These are phyloP conservation scores for Drosophila subpulchrella DNA, from an alignment of 1,140 invertebrate species.

Conservation along the genomic window DNA sequence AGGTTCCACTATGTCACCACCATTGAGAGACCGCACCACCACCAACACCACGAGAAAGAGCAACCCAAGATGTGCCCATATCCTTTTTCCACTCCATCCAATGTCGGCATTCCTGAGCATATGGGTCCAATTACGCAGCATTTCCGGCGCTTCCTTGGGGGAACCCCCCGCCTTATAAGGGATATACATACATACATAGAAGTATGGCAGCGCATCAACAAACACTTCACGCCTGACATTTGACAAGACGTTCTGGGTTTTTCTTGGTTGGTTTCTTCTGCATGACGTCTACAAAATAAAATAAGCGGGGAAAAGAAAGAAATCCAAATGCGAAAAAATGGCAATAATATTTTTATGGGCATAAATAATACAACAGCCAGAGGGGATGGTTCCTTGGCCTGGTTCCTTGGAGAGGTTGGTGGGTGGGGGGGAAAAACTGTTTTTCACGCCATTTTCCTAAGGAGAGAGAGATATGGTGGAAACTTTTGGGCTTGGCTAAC, in stretches of 20 bases:
- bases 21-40: not conserved
- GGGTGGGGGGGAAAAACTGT: constrained; percentile 29
- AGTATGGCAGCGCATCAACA: constrained; percentile 68
- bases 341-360: constrained; percentile 83
- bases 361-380: constrained; percentile 74
- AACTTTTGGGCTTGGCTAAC: constrained; percentile 42
- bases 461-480: not conserved
- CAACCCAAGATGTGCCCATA: constrained; percentile 42
- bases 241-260: constrained; percentile 61
- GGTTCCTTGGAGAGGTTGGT: no score
- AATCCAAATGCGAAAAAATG: constrained; percentile 82
- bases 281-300: constrained; percentile 3
- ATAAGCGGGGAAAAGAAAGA: constrained; percentile 20
- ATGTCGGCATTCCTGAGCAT: constrained; percentile 51
- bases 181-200: not conserved
- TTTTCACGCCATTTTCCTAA: constrained; percentile 73
- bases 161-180: not conserved
- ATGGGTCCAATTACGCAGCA: constrained; percentile 82
- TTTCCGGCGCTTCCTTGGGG: constrained; percentile 56
- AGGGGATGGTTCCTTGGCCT: constrained; percentile 9
- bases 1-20: constrained; percentile 25
- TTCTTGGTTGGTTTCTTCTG: constrained; percentile 18
- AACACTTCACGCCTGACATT: constrained; percentile 83
- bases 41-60: constrained; percentile 21
- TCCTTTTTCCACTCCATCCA: constrained; percentile 27